Conservation (phyloP, 2,113 vertebrate species). For the Panurus biarmicus region DNA sequence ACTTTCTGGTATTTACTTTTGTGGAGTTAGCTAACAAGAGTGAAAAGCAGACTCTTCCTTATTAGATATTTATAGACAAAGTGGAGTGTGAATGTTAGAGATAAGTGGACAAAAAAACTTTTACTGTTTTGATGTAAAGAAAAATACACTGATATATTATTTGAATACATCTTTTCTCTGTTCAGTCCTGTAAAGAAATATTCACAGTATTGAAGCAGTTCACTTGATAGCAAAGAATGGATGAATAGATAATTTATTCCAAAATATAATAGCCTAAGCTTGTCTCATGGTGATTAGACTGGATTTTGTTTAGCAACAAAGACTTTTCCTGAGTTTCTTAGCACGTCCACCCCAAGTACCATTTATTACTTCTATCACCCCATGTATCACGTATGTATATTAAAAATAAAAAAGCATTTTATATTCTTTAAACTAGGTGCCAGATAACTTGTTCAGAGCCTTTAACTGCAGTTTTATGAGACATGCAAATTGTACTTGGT, state of each 20-base stretch:
- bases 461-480: background rate
- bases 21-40: background rate
- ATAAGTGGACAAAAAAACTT: background rate
- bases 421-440: background rate
- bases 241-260: background rate
- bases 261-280: background rate
- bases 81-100: background rate
- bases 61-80: background rate
- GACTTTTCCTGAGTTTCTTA: background rate
- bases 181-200: background rate
- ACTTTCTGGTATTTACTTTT: background rate
- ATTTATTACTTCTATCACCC: background rate
- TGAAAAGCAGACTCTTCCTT: background rate
- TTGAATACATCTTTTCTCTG: background rate
- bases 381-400: background rate
- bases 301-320: background rate
- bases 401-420: background rate
- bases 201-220: background rate
- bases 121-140: background rate
- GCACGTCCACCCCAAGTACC: background rate
- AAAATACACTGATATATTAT: background rate
- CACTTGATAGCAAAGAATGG: background rate
- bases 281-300: background rate
- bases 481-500: background rate
- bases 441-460: background rate